Conservation (phyloP, 2,797 vertebrate genomes). For the Paramormyrops hopkinsi region DNA sequence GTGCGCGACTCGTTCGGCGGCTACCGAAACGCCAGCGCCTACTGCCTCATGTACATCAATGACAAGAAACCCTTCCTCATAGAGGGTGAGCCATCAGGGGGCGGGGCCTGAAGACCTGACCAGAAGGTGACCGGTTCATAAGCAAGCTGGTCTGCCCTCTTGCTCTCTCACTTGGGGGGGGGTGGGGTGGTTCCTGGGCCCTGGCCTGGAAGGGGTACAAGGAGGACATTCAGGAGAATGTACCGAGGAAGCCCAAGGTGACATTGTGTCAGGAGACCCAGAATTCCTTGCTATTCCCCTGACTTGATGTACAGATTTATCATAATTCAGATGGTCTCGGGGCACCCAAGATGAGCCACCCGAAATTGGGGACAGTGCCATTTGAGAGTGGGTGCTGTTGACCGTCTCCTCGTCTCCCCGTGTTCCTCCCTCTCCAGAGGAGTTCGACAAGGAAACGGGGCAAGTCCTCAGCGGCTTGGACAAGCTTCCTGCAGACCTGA, state of each 20-base stretch:
- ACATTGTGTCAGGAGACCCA: neutral
- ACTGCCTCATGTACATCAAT: constrained; percentile 98
- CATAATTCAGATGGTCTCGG: neutral
- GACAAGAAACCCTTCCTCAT: constrained; percentile 94
- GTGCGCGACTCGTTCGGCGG: constrained; percentile 95
- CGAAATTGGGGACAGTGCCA: neutral
- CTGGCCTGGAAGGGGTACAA: neutral
- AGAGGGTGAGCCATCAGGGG: constrained; percentile 67
- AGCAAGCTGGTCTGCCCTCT: neutral
- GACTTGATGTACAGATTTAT: neutral
- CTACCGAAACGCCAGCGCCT: constrained; percentile 95
- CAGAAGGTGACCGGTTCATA: neutral
- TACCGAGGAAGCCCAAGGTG: neutral
- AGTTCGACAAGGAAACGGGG: constrained; percentile 92
- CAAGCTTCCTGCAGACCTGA: constrained; percentile 85
- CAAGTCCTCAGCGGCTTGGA: constrained; percentile 88
- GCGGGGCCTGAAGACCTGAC: neutral
- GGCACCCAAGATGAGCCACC: neutral
- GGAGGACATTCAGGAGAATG: neutral
- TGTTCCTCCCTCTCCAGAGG: constrained; percentile 61
- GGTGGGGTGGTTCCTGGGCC: neutral
- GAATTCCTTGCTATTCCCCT: neutral
- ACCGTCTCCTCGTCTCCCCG: neutral
- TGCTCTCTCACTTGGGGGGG: neutral
- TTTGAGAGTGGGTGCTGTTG: neutral